These are phyloP conservation scores for Allophyes oxyacanthae DNA, from an alignment of 2,888 invertebrate genomes.

Conservation along the genomic window DNA sequence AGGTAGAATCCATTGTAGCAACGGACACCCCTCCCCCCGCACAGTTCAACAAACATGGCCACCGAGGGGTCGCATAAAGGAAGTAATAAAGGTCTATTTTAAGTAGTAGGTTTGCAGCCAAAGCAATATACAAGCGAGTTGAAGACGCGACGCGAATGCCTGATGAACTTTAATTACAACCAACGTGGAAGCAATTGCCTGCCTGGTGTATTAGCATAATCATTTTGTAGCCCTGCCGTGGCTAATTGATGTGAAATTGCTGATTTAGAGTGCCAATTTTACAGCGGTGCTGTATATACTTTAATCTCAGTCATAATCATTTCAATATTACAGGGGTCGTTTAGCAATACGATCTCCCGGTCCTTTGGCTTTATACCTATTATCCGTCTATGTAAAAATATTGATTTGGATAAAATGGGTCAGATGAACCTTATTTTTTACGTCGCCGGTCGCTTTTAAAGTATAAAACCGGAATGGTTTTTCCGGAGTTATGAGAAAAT, in stretches of 20 bases:
- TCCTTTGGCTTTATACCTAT: constrained; percentile 42
- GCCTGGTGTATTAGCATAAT: constrained; percentile 79
- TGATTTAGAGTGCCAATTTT: constrained; percentile 59
- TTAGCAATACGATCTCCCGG: constrained; percentile 30
- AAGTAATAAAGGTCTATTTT: constrained; percentile 61
- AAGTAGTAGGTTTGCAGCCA: constrained; percentile 62
- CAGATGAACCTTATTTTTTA: constrained; percentile 43
- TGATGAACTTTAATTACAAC: constrained; percentile 81
- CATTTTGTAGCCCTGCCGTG: constrained; percentile 69
- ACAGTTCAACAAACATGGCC: constrained; percentile 42
- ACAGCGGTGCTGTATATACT: constrained; percentile 42
- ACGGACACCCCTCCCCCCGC: constrained; percentile 50
- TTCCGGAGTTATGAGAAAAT: constrained; percentile 63
- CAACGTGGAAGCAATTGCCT: constrained; percentile 75
- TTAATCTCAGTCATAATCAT: constrained; percentile 52
- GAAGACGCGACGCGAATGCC: constrained; percentile 74
- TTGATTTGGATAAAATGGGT: constrained; percentile 43
- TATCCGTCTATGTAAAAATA: constrained; percentile 44
- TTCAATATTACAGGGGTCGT: constrained; percentile 42
- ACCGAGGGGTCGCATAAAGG: constrained; percentile 53
- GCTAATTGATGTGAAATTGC: constrained; percentile 76
- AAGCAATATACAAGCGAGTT: constrained; percentile 69
- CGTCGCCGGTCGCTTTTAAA: constrained; percentile 48
- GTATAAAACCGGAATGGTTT: constrained; percentile 59
- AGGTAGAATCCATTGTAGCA: constrained; percentile 64